Percentiles rank a stretch among this genome's conserved stretches.
Conservation (phyloP, 2,113 vertebrate genomes). For the Scopus umbretta region DNA sequence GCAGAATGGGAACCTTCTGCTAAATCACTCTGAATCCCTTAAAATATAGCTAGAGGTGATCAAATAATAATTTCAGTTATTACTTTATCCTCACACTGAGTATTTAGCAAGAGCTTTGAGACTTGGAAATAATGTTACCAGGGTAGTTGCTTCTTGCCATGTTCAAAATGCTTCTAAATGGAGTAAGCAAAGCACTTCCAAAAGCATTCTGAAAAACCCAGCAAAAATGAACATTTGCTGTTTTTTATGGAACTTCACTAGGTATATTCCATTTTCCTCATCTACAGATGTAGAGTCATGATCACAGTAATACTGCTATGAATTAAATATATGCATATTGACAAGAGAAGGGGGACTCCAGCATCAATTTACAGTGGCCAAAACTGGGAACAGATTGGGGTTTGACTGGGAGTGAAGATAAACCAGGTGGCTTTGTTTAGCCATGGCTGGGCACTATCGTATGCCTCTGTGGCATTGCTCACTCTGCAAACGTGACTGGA, state of each 20-base stretch:
- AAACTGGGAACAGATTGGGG: background rate
- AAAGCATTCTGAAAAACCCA: background rate
- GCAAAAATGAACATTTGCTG: background rate
- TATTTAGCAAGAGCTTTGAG: background rate
- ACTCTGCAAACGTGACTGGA: background rate
- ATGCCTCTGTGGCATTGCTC: background rate
- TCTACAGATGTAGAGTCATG: background rate
- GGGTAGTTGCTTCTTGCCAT: background rate
- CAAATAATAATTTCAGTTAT: background rate
- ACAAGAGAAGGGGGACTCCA: background rate
- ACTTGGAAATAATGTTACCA: background rate
- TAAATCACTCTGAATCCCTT: background rate
- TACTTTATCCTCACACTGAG: background rate
- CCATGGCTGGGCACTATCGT: background rate
- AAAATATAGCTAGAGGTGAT: background rate
- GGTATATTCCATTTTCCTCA: background rate
- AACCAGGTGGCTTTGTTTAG: background rate
- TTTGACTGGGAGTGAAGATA: background rate
- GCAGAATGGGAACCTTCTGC: background rate
- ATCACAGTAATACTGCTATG: background rate
- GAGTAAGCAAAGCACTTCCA: background rate
- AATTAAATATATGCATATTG: background rate
- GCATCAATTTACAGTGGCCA: background rate
- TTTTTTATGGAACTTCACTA: background rate
- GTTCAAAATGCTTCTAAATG: background rate